Evolutionary conservation across 2,797 vertebrate species (phyloP).

Genomic region (Myripristis jacobus): DNA sequence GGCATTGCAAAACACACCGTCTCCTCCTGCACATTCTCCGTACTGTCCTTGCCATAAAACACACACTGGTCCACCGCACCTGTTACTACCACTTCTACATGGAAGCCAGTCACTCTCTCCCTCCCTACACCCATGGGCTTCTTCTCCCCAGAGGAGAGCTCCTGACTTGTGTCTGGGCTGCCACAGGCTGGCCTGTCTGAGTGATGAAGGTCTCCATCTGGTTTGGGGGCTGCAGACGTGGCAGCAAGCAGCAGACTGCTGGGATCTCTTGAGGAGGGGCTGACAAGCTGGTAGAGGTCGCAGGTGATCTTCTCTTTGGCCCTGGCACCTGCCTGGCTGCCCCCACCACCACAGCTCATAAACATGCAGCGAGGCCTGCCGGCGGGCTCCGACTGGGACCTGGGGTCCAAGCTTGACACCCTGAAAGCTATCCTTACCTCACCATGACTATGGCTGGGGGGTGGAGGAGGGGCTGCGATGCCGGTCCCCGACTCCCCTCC

Average conservation of each 20-base stretch:
- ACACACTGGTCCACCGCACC: constrained; percentile 96
- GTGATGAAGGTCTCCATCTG: constrained; percentile 74
- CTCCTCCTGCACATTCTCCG: constrained; percentile 93
- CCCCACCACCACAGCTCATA: constrained; percentile 85
- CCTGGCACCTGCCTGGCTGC: constrained; percentile 80
- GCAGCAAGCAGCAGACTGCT: constrained; percentile 86
- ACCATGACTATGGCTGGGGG: constrained; percentile 77
- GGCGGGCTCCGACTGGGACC: constrained; percentile 80
- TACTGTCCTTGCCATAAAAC: constrained; percentile 94
- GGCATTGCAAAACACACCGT: constrained; percentile 88
- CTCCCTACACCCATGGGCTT: constrained; percentile 70
- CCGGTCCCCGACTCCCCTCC: constrained; percentile 49
- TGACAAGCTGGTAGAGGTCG: constrained; percentile 95
- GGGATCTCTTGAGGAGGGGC: constrained; percentile 88
- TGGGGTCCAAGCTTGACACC: constrained; percentile 89
- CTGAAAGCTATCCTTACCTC: constrained; percentile 95
- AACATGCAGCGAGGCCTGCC: constrained; percentile 87
- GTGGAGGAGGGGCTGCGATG: constrained; percentile 60
- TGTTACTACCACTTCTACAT: constrained; percentile 96
- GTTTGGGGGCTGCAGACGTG: constrained; percentile 78
- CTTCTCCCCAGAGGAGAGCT: constrained; percentile 62
- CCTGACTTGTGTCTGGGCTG: constrained; percentile 75
- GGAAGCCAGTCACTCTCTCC: constrained; percentile 90
- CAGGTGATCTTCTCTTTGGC: constrained; percentile 97
- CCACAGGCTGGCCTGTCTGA: constrained; percentile 70